phyloP scores from a whole-genome alignment of 1,140 invertebrate species.

The Drosophila micromelanica region DNA sequence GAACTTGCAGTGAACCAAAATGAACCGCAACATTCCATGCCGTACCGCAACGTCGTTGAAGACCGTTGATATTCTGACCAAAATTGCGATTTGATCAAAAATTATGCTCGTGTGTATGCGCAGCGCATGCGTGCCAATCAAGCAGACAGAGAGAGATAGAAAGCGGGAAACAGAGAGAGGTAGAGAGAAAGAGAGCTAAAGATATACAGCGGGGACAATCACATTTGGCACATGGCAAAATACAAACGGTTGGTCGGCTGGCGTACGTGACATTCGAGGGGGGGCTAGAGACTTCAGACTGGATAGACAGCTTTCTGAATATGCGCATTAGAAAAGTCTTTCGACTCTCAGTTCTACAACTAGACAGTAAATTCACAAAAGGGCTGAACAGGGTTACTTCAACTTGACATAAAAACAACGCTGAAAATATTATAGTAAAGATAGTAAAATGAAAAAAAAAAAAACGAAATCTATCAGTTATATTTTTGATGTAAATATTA shows the following conservation, averaged over 20 bases:
- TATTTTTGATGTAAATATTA: too few species aligned
- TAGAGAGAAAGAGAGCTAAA: conserved; percentile 2
- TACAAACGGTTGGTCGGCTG: conserved; percentile 1
- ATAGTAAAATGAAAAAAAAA: too few species aligned
- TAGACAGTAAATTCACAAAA: conserved; percentile 11
- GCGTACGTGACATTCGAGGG: conserved; percentile 42
- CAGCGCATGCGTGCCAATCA: conserved; percentile 39
- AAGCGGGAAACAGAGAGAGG: background rate
- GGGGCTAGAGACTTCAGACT: conserved; percentile 10
- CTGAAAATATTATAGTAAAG: too few species aligned
- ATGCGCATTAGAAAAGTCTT: conserved; percentile 40
- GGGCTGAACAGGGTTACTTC: too few species aligned
- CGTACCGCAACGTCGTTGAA: background rate
- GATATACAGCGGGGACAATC: conserved; percentile 20
- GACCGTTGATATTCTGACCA: conserved; percentile 36
- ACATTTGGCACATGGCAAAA: conserved; percentile 31
- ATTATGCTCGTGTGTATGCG: conserved; percentile 50
- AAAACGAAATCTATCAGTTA: too few species aligned
- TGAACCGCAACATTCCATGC: background rate
- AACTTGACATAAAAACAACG: background rate
- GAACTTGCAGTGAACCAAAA: conserved; percentile 6
- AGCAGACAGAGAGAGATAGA: conserved; percentile 3
- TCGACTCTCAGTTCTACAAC: background rate
- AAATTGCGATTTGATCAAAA: conserved; percentile 61
- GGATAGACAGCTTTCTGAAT: conserved; percentile 40